Base-by-base conservation (phyloP, 2,797 vertebrate species). In the Poeciliopsis presidionis region DNA sequence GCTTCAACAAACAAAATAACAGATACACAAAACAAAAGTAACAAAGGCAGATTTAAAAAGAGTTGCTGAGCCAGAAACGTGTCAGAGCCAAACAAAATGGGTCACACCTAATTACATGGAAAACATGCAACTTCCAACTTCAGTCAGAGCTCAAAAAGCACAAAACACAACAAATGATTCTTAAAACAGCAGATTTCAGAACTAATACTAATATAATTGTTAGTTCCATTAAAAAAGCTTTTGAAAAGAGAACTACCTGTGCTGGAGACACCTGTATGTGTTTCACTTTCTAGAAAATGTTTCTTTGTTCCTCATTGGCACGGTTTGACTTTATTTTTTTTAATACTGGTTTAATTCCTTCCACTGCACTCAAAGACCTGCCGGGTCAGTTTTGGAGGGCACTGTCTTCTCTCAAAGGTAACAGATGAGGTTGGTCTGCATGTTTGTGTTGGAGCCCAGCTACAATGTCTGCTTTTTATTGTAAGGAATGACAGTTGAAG, bases 341-440 rank as follows among this genome's bases (percentile, higher is more conserved):
- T 80, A 73, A 81, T 82, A 82, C 77, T 84, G 83, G 75, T 87
- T 45, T 85, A 81, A 91, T 88, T 88, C 87, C 88, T 88, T 80
- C 79, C 73, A 81, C 74, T 87, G 84, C 80, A 79, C 65, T 16
- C 86, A 84, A 87, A 92, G 88, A 93, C 81, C 77, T 89, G 81
- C 88, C 86, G 74, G 87, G 83, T 89, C 87, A 87, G 73, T 86
- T 93, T 53, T 90, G 87, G 90, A 92, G 81, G 79, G 88, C 63
- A 83, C 81, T 91, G 59, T 84, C 84, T 84, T 89, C 84, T 87
- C 74, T 89, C 84, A 87, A 80, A 90, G 91, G 89, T 94, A 93
- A 91, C 74, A 28, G 76, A 77, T 36, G 45, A 86, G 85, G 84
- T 89, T 82, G 75, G 82, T 92, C 86, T 85, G 85, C 90, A 88